Conservation (phyloP, 2,797 vertebrate genomes). For the Gallinago solitaria region DNA sequence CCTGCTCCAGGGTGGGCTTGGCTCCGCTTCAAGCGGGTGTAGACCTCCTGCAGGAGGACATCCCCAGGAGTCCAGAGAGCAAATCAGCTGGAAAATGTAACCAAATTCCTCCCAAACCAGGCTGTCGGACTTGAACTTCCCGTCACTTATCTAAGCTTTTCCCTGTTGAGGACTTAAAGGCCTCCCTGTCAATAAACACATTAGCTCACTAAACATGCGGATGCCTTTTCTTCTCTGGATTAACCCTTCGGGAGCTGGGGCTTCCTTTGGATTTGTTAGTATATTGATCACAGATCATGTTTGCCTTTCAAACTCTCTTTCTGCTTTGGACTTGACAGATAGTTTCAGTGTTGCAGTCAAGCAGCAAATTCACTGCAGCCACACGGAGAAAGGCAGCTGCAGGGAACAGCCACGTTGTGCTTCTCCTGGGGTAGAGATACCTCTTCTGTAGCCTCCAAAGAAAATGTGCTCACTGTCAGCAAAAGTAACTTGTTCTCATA, state of each 20-base stretch:
- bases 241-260: slow-evolving; percentile 83
- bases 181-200: slow-evolving; percentile 80
- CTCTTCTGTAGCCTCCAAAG: neutral
- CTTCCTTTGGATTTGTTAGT: slow-evolving; percentile 85
- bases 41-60: neutral
- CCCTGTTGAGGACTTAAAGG: slow-evolving; percentile 74
- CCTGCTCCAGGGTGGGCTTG: neutral
- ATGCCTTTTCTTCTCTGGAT: slow-evolving; percentile 82
- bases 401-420: neutral
- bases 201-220: slow-evolving; percentile 79
- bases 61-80: neutral
- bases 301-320: slow-evolving; percentile 77
- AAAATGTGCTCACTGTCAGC: neutral
- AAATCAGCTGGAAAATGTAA: neutral
- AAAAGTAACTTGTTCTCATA: neutral
- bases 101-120: neutral
- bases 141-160: slow-evolving; percentile 60
- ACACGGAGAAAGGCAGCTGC: slow-evolving; percentile 18
- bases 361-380: slow-evolving; percentile 63
- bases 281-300: slow-evolving; percentile 82
- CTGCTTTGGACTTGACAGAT: slow-evolving; percentile 72
- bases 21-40: rapidly evolving
- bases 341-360: slow-evolving; percentile 65
- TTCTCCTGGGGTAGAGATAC: neutral
- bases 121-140: slow-evolving; percentile 6